A percentile compares a stretch with the other conserved stretches of the same genome.
phyloP scores from a whole-genome alignment of 2,113 vertebrate species.

The Centropus unirufus region DNA sequence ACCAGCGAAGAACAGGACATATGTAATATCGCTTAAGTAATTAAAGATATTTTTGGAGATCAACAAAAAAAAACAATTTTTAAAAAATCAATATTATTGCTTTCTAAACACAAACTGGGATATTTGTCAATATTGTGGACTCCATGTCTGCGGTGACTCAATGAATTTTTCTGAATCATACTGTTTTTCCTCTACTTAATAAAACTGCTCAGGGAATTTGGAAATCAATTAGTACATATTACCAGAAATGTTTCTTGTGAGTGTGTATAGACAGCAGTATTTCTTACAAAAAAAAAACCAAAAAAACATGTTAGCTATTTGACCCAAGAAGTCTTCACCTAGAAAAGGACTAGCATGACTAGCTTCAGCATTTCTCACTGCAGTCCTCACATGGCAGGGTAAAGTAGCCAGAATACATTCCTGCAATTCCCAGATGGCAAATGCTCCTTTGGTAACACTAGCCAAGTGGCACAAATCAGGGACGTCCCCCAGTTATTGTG shows the following conservation, averaged over 20 bases:
- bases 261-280: background rate
- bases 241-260: background rate
- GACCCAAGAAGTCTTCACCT: background rate
- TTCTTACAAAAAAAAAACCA: background rate
- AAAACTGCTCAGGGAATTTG: background rate
- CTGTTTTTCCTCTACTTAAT: background rate
- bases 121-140: background rate
- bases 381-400: background rate
- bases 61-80: background rate
- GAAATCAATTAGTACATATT: background rate
- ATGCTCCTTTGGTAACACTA: background rate
- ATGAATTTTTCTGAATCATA: background rate
- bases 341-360: background rate
- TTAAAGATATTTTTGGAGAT: background rate
- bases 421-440: accelerated
- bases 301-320: background rate
- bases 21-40: background rate
- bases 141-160: background rate
- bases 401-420: background rate
- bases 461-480: background rate
- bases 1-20: background rate
- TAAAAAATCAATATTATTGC: background rate
- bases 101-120: background rate
- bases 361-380: background rate
- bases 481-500: background rate